Base-by-base conservation (phyloP, 1,140 invertebrate genomes). In the Solenopsis fugax region DNA sequence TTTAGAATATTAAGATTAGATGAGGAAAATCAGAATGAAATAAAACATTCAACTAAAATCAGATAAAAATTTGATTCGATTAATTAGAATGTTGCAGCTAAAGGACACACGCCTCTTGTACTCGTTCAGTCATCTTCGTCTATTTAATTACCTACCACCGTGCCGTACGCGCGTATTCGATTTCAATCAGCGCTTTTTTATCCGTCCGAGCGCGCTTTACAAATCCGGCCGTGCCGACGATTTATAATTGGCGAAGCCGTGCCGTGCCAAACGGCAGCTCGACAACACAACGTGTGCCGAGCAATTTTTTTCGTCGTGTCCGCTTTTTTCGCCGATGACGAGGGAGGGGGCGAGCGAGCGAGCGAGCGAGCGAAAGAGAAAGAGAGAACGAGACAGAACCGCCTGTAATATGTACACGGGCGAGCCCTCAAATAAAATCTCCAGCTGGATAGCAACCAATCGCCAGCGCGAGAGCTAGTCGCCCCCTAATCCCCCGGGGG, bases 401-500 rank as follows among this genome's bases (percentile, higher is more conserved):
- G 72, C 21, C 62, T 88, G 64, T 75, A 84, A 75, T 75, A 84
- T 84, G 80, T 84, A 84, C 80, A 69, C 86, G 80, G 16, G 69
- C 37, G 56, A 75, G 45, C 60, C 54, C 80, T 82, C 64, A 81
- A 89, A 89, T 84, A 65, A 87, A 89, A 87, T 89, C 88, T 80
- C 48, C 71, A 81, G 73, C 71, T 82, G 88, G 76, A 78, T 84
- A 52, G 78, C 45, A 54, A 67, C 85, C 88, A 89, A 90, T 87
- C 73, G 72, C 18, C 41, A 13, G 29, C 54, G 67, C 69, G 67
- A 58, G 48, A 87, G 58, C 64, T 80, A 86, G 77, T 52, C 62
- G 50, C 37, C 64, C 71, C 82, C 48, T 87, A 89, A 90, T 90
- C 89, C 88, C 88, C 69, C 73, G 56, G 62, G 89, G 89, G 78